phyloP scores from a whole-genome alignment of 2,888 invertebrate species.

The Ischnura elegans region DNA sequence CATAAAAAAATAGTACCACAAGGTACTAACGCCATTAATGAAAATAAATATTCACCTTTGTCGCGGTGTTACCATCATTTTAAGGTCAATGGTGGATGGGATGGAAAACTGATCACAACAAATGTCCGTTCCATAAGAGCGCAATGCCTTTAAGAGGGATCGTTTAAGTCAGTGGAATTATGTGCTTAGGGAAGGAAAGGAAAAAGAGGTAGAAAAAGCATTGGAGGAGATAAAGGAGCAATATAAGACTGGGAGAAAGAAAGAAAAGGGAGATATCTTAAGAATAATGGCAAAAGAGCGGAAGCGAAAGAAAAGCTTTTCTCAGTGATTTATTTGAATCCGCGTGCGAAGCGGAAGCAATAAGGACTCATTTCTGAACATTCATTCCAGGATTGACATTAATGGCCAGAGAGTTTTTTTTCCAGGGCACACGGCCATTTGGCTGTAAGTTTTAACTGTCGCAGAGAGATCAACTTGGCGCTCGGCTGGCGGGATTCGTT shows the following conservation, averaged over 20 bases:
- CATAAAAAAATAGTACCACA: too few relatives aligned
- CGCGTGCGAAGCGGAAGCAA: neutral
- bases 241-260: neutral
- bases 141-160: too few relatives aligned
- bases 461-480: neutral
- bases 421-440: slow-evolving; percentile 4
- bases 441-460: neutral
- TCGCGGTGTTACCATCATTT: too few relatives aligned
- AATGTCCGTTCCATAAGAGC: too few relatives aligned
- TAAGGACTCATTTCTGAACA: neutral
- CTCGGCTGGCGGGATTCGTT: neutral
- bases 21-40: too few relatives aligned
- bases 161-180: too few relatives aligned
- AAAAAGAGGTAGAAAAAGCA: neutral
- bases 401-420: neutral
- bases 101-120: too few relatives aligned
- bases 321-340: neutral
- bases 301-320: neutral
- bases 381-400: neutral
- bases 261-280: neutral
- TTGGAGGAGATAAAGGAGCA: neutral
- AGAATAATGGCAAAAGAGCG: neutral
- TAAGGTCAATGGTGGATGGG: too few relatives aligned
- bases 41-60: too few relatives aligned
- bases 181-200: neutral